Conservation (phyloP, 2,888 invertebrate genomes). For the Limnephilus lunatus region DNA sequence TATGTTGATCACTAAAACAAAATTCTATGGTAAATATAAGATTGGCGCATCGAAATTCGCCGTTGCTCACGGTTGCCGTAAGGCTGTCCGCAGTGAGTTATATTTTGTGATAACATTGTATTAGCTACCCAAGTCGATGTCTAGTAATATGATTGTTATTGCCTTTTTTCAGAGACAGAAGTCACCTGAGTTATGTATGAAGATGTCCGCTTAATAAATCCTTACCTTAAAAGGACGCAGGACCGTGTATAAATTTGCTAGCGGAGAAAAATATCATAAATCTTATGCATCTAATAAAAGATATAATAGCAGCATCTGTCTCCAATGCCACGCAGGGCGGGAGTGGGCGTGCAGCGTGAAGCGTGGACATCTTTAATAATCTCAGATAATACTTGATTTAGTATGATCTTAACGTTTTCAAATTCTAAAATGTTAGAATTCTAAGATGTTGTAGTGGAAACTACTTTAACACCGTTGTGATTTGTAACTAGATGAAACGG, state of each 20-base stretch:
- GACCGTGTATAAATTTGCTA: conserved; percentile 32
- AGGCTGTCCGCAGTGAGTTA: not conserved
- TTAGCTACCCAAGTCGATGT: conserved; percentile 3
- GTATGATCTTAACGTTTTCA: not conserved
- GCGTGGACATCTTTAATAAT: not conserved
- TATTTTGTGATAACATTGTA: conserved; percentile 4
- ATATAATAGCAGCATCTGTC: conserved; percentile 3
- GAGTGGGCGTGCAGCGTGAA: conserved; percentile 16
- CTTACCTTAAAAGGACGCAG: conserved; percentile 13
- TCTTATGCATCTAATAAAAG: conserved; percentile 41
- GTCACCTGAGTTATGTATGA: conserved; percentile 37
- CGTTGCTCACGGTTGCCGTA: not conserved
- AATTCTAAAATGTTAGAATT: not conserved
- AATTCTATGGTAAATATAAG: not conserved
- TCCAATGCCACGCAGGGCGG: not conserved
- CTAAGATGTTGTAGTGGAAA: not conserved
- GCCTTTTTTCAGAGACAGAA: conserved; percentile 13
- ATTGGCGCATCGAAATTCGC: not conserved
- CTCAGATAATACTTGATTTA: not conserved
- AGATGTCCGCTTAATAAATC: conserved; percentile 14
- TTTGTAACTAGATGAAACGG: too few relatives aligned
- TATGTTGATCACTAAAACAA: not conserved
- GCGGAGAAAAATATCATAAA: conserved; percentile 44
- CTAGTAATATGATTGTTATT: conserved; percentile 31
- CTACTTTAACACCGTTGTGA: too few relatives aligned